phyloP scores from a whole-genome alignment of 2,888 invertebrate genomes.

The Microctonus hyperodae region DNA sequence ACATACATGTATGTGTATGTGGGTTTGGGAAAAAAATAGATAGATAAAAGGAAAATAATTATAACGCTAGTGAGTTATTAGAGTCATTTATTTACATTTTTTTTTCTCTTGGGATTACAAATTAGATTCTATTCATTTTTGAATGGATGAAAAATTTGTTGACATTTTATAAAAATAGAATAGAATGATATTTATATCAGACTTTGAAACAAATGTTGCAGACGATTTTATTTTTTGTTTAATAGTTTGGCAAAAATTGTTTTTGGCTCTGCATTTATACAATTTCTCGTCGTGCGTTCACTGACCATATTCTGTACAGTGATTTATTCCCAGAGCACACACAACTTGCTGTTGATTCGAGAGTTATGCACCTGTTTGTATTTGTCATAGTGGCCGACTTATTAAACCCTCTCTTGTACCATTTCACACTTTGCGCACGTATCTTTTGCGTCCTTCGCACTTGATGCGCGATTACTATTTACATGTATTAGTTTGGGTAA shows the following conservation, averaged over 20 bases:
- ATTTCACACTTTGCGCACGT: conserved; percentile 1
- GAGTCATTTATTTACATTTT: background rate
- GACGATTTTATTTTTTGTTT: background rate
- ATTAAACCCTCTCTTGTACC: conserved; percentile 32
- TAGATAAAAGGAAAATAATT: too few species aligned
- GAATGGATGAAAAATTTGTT: background rate
- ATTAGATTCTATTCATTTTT: background rate
- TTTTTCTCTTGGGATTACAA: background rate
- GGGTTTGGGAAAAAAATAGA: too few species aligned
- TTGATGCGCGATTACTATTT: conserved; percentile 11
- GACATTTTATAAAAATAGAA: background rate
- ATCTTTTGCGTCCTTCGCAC: conserved; percentile 34
- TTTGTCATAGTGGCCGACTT: conserved; percentile 45
- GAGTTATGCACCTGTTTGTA: conserved; percentile 44
- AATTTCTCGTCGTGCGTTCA: too few species aligned
- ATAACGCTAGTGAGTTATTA: too few species aligned
- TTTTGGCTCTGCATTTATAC: too few species aligned
- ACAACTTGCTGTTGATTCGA: conserved; percentile 15
- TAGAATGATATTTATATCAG: background rate
- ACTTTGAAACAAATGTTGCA: background rate
- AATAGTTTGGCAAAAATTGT: conserved; percentile 7
- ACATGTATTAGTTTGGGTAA: too few species aligned
- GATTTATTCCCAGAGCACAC: background rate
- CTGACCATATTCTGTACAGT: conserved; percentile 21
- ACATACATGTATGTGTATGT: background rate